phyloP scores from a whole-genome alignment of 2,113 vertebrate species.

The human region GRCh38 chr11:74645501-74646000 shows the following conservation, averaged over 20 bases:
- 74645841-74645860: background rate
- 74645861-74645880: background rate
- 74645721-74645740: constrained; percentile 14
- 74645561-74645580: background rate
- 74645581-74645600: background rate
- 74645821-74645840: background rate
- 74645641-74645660: background rate
- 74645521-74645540: background rate
- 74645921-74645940: background rate
- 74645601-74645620: background rate
- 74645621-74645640: background rate
- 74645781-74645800: background rate
- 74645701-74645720: background rate
- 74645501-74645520: background rate
- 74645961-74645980: too few relatives aligned
- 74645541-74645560: background rate
- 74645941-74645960: background rate
- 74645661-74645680: background rate
- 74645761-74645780: constrained; percentile 10
- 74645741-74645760: background rate
- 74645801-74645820: background rate
- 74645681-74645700: background rate
- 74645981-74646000: too few relatives aligned
- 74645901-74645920: background rate
- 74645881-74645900: background rate